Evolutionary conservation across 2,797 vertebrate species (phyloP).

Genomic region (Epinephelus malabaricus): DNA sequence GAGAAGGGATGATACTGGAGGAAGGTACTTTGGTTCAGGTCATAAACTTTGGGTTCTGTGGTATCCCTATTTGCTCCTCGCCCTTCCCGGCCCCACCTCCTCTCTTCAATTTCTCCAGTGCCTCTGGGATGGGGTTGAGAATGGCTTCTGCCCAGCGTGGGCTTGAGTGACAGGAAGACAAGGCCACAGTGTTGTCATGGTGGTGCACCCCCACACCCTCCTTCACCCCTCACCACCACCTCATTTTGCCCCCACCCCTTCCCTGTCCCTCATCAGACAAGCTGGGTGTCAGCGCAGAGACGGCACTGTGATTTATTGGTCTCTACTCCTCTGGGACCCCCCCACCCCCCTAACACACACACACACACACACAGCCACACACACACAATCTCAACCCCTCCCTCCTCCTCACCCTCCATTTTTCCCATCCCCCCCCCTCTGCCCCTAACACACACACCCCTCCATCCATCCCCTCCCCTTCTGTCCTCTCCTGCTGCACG

Average conservation of each 20-base stretch:
- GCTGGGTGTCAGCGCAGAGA: conserved; percentile 83
- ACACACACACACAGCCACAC: conserved; percentile 34
- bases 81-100: conserved; percentile 2
- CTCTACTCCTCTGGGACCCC: conserved; percentile 78
- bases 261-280: conserved; percentile 81
- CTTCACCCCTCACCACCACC: conserved; percentile 27
- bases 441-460: conserved; percentile 10
- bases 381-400: conserved; percentile 49
- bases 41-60: conserved; percentile 47
- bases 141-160: conserved; percentile 63
- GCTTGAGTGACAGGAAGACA: conserved; percentile 82
- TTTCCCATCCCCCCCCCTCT: conserved; percentile 38
- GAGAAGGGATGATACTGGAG: conserved; percentile 19
- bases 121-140: conserved; percentile 48
- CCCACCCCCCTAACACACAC: conserved; percentile 12
- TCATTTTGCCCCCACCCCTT: conserved; percentile 40
- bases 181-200: conserved; percentile 79
- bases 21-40: conserved; percentile 33
- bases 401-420: conserved; percentile 33
- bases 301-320: conserved; percentile 85
- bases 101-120: conserved; percentile 28
- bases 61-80: conserved; percentile 22
- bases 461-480: conserved; percentile 62
- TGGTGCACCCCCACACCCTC: conserved; percentile 19
- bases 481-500: conserved; percentile 72